Conservation (phyloP, 2,888 invertebrate species). For the Luperina testacea region DNA sequence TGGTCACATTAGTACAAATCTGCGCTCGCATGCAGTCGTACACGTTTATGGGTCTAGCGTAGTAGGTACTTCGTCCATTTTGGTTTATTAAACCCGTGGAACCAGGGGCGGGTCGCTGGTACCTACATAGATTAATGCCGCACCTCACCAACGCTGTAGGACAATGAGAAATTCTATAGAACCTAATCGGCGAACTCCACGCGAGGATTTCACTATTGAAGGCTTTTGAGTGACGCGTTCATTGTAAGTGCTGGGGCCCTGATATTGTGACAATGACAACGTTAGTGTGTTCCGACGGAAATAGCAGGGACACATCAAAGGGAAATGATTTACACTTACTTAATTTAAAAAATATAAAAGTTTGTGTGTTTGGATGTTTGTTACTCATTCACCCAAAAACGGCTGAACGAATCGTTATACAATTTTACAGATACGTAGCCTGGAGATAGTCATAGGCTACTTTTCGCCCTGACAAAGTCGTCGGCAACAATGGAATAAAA, state of each 20-base stretch:
- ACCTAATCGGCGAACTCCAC: slow-evolving; percentile 19
- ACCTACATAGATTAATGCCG: background rate
- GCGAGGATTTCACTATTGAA: slow-evolving; percentile 19
- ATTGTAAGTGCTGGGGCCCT: background rate
- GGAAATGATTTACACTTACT: background rate
- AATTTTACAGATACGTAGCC: background rate
- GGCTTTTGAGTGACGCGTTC: slow-evolving; percentile 3
- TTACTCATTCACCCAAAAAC: background rate
- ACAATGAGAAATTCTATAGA: slow-evolving; percentile 9
- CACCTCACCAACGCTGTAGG: background rate
- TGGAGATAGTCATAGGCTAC: background rate
- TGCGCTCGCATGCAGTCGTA: no score
- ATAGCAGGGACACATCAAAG: background rate
- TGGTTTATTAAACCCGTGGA: no score
- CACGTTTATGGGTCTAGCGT: no score
- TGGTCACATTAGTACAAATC: no score
- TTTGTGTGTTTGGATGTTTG: background rate
- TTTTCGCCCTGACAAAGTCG: background rate
- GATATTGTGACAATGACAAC: slow-evolving; percentile 2
- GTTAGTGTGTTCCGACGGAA: background rate
- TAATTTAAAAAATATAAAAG: background rate
- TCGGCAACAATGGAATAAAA: background rate
- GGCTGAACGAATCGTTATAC: background rate
- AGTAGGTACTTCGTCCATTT: no score
- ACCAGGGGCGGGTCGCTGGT: background rate